Percentiles rank a stretch among this genome's conserved stretches.
Conservation (phyloP, 1,140 invertebrate species). For the Ceratina japonica region DNA sequence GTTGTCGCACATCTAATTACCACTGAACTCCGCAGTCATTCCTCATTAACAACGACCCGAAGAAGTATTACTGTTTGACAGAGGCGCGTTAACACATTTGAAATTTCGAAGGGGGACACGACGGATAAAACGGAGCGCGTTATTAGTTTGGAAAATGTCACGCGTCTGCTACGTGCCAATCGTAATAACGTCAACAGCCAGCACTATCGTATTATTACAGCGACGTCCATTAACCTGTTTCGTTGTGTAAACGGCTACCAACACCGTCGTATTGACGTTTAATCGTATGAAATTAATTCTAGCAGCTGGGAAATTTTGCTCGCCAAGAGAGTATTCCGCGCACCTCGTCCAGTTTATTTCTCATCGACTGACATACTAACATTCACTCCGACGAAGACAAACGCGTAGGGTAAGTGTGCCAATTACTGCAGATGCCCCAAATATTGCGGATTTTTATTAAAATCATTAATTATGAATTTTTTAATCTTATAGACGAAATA, state of each 20-base stretch:
- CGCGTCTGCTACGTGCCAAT: conserved; percentile 25
- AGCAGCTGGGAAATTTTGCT: conserved; percentile 7
- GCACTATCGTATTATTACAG: conserved; percentile 28
- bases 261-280: conserved; percentile 33
- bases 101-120: background rate
- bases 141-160: conserved; percentile 16
- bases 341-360: too few relatives aligned
- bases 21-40: too few relatives aligned
- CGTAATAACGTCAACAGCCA: conserved; percentile 10
- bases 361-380: too few relatives aligned
- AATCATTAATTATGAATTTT: too few relatives aligned
- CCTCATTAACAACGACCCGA: too few relatives aligned
- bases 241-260: conserved; percentile 15
- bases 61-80: too few relatives aligned
- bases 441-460: too few relatives aligned
- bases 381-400: too few relatives aligned
- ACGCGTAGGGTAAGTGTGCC: too few relatives aligned
- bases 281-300: conserved; percentile 37
- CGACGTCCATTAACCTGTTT: conserved; percentile 22
- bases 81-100: background rate
- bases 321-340: background rate
- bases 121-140: background rate
- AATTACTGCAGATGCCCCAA: too few relatives aligned
- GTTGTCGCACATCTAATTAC: too few relatives aligned
- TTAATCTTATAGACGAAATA: too few relatives aligned